These are phyloP conservation scores for Hyphantria cunea DNA, from an alignment of 1,140 invertebrate genomes.

Conservation along the genomic window DNA sequence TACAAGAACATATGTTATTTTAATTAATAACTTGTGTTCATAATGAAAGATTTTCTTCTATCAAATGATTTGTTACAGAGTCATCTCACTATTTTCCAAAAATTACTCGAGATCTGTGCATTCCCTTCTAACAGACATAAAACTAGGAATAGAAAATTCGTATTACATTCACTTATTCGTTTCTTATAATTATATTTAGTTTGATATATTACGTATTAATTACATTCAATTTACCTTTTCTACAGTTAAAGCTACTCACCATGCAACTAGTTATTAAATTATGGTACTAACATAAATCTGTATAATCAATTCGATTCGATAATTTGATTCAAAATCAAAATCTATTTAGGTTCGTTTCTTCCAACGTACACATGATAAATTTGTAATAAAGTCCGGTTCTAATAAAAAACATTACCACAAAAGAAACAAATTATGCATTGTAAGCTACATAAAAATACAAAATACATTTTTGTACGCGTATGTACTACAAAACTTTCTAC, in stretches of 20 bases:
- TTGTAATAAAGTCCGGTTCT: conserved; percentile 23
- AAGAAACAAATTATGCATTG: conserved; percentile 26
- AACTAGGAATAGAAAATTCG: no score
- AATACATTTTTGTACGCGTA: conserved; percentile 35
- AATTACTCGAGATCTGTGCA: no score
- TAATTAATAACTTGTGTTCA: no score
- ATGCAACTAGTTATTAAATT: not conserved
- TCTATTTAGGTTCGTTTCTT: not conserved
- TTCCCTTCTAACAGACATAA: no score
- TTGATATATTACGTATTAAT: not conserved
- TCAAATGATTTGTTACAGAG: no score
- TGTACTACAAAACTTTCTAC: conserved; percentile 42
- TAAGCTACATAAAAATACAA: conserved; percentile 22
- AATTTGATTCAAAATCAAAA: conserved; percentile 4
- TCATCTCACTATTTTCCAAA: no score
- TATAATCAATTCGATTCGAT: no score
- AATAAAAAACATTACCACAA: conserved; percentile 23
- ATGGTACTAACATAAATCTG: not conserved
- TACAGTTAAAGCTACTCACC: not conserved
- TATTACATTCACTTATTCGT: no score
- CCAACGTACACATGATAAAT: conserved; percentile 13
- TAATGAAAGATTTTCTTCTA: no score
- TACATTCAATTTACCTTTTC: no score
- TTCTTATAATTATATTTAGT: not conserved
- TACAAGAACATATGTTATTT: no score